Evolutionary conservation across 2,113 vertebrate species (phyloP), one percentile per base, ranked within the genome.

Genomic region (Xiphophorus couchianus): DNA sequence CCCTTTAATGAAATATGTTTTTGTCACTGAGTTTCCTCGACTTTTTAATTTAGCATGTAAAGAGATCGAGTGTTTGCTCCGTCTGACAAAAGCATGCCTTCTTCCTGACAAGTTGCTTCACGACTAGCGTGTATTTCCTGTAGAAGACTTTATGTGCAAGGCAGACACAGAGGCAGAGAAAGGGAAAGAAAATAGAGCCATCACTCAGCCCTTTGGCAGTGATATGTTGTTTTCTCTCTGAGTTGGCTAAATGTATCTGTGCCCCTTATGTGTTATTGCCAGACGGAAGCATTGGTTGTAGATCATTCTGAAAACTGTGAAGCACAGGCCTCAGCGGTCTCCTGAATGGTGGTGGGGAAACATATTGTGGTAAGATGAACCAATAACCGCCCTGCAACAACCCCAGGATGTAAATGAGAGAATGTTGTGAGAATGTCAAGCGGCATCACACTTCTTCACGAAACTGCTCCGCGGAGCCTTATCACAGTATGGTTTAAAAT

Each of bases 191-290:
- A 83, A 92, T 86, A 85, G 91, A 89, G 87, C 83, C 84, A 93
- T 93, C 88, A 89, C 88, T 93, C 92, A 91, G 77, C 58, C 84
- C 83, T 69, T 61, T 91, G 90, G 90, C 93, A 90, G 76, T 88
- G 90, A 93, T 90, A 84, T 90, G 89, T 94, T 93, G 90, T 93
- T 93, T 93, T 87, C 76, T 91, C 78, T 84, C 76, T 70, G 83
- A 85, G 86, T 67, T 73, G 71, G 80, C 82, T 63, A 51, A 81
- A 89, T 87, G 88, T 89, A 81, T 90, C 81, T 84, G 78, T 73
- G 84, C 81, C 84, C 76, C 86, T 84, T 60, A 66, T 89, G 77
- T 78, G 78, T 91, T 90, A 85, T 90, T 90, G 92, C 81, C 70
- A 65, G 68, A 78, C 71, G 42, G 80, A 82, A 81, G 86, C 83